Conservation (phyloP, 2,888 invertebrate genomes). For the Tiphia femorata region DNA sequence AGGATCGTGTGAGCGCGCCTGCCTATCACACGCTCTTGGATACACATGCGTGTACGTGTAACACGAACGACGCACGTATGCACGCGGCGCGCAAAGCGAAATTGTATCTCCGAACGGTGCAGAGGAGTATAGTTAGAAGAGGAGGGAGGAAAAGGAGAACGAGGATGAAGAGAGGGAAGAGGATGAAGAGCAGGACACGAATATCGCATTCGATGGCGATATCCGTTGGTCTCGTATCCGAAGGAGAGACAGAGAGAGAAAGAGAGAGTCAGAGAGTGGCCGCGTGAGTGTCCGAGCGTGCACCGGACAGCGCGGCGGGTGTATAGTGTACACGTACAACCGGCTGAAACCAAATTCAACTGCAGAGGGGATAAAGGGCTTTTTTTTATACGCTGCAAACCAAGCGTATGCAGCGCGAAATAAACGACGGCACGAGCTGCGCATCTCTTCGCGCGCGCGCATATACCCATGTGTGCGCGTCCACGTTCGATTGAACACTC, state of each 20-base stretch:
- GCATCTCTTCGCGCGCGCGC: constrained; percentile 18
- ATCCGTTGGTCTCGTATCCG: constrained; percentile 23
- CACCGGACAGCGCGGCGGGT: constrained; percentile 8
- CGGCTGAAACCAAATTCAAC: constrained; percentile 45
- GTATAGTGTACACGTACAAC: neutral
- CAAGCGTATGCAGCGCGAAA: constrained; percentile 33
- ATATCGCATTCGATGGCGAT: constrained; percentile 41
- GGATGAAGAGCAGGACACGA: no score
- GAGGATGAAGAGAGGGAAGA: constrained; percentile 19
- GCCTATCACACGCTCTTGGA: constrained; percentile 27
- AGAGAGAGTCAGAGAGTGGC: no score
- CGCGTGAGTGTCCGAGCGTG: no score
- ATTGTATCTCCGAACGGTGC: constrained; percentile 36
- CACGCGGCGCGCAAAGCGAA: constrained; percentile 34
- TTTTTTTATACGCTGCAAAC: constrained; percentile 43
- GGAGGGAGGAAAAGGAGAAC: constrained; percentile 26
- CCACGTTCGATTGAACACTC: no score
- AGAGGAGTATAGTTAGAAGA: constrained; percentile 30
- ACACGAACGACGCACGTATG: neutral
- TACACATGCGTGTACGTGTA: neutral
- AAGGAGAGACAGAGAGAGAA: no score
- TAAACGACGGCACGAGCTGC: constrained; percentile 35
- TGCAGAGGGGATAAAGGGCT: constrained; percentile 39
- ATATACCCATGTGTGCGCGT: no score
- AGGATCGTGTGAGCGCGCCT: neutral